phyloP scores from a whole-genome alignment of 2,797 vertebrate species.

The Alcedo atthis region DNA sequence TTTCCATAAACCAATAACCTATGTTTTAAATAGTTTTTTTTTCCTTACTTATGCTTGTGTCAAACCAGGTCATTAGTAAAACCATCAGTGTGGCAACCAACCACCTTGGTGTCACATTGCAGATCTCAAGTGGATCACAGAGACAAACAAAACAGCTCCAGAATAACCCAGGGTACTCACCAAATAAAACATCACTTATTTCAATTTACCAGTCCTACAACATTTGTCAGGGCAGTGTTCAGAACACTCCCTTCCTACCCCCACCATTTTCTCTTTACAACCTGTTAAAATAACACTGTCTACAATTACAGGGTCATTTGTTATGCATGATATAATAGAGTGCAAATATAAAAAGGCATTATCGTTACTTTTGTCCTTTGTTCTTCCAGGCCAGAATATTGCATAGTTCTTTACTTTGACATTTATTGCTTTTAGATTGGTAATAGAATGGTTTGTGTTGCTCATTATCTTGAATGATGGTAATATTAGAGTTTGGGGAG shows the following conservation, averaged over 20 bases:
- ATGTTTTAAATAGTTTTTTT: neutral
- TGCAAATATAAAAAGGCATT: slow-evolving; percentile 79
- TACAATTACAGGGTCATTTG: slow-evolving; percentile 76
- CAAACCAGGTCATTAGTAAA: neutral
- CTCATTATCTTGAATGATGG: slow-evolving; percentile 83
- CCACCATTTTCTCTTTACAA: slow-evolving; percentile 49
- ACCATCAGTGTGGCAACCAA: neutral
- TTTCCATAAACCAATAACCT: neutral
- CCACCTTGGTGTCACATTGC: neutral
- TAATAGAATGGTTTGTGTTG: slow-evolving; percentile 82
- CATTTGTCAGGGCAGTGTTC: slow-evolving; percentile 32
- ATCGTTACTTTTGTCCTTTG: slow-evolving; percentile 81
- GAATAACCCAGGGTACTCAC: neutral
- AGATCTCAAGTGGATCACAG: neutral
- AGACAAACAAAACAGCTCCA: neutral
- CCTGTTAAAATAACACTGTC: slow-evolving; percentile 74
- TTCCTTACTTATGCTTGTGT: neutral
- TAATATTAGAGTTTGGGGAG: slow-evolving; percentile 77
- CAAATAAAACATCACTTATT: neutral
- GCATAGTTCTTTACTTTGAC: slow-evolving; percentile 83
- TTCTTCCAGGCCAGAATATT: slow-evolving; percentile 81
- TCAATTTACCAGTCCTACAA: neutral
- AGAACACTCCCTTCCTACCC: neutral
- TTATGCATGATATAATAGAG: slow-evolving; percentile 80
- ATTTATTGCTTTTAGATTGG: slow-evolving; percentile 83